Base-by-base conservation (phyloP, 2,113 vertebrate species). In the Aphyosemion australe region DNA sequence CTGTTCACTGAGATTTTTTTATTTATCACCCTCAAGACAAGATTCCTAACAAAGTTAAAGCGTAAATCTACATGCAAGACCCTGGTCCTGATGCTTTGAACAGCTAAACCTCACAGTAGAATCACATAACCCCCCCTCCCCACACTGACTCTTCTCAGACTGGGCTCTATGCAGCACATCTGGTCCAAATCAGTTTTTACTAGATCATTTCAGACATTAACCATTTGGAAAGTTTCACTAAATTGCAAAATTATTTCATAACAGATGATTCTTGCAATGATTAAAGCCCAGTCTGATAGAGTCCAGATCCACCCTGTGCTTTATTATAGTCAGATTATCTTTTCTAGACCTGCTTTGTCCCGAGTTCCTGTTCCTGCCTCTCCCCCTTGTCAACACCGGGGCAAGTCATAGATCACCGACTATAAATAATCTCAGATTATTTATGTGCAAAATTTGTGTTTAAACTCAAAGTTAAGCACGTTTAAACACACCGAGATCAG, bases 231-330 rank as follows among this genome's bases (percentile, higher is more conserved):
- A 15, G 1, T 7, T 5, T 1, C 20, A 21, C 57, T 21, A 49
- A n/a, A 65, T 51, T 74, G 26, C 12, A 12, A 65, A 74, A 69
- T 5, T 3, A 14, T 45, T 18, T 5, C 21, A 10, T 9, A 48
- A 69, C 61, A 47, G 45, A n/a, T 18, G 0, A 61, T 32, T 48
- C 37, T 57, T 43, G 43, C 71, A 18, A 12, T 61, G 8, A 31
- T 60, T 52, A 80, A 87, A 85, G 88, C 88, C 83, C 91, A 88
- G 92, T 90, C 90, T 92, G 92, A 93, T 52, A 87, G 61, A 84
- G 84, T 89, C 82, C 69, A 79, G 61, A 61, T 18, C 51, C 53
- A 58, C 42, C 76, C 70, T 15, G 4, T 78, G 77, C 87, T 82
- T 88, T 56, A 76, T 64, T 47, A 34, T 74, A 82, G 31, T 83